These are phyloP conservation scores for Drosophila nebulosa DNA, from an alignment of 1,140 invertebrate genomes.

Conservation along the genomic window DNA sequence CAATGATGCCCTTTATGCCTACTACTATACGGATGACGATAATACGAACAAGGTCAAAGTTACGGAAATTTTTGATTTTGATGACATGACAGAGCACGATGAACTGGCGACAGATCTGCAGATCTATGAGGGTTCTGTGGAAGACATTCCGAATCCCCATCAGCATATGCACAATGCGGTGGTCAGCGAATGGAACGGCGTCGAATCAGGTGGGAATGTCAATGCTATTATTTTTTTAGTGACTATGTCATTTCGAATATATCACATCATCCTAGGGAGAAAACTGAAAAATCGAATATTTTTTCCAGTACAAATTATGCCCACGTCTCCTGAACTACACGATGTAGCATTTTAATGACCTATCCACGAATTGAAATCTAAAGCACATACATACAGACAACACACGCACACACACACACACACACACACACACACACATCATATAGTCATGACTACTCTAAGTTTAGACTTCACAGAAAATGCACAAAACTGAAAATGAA, in stretches of 20 bases:
- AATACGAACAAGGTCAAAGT: slow-evolving; percentile 91
- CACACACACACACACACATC: slow-evolving; percentile 5
- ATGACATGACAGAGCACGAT: slow-evolving; percentile 88
- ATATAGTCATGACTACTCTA: slow-evolving; percentile 12
- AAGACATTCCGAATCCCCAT: slow-evolving; percentile 59
- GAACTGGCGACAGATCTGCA: slow-evolving; percentile 66
- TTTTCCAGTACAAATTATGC: slow-evolving; percentile 73
- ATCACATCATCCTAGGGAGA: slow-evolving; percentile 18
- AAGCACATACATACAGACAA: slow-evolving; percentile 5
- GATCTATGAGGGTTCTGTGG: slow-evolving; percentile 58
- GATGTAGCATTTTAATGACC: slow-evolving; percentile 61
- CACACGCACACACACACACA: slow-evolving; percentile 5
- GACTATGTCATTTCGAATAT: background rate
- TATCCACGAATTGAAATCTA: slow-evolving; percentile 6
- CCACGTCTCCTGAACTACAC: slow-evolving; percentile 59
- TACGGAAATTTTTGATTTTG: slow-evolving; percentile 88
- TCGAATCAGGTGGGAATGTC: slow-evolving; percentile 67
- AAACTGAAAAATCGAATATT: slow-evolving; percentile 29
- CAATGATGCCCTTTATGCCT: slow-evolving; percentile 93
- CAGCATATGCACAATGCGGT: slow-evolving; percentile 62
- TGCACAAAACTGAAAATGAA: slow-evolving; percentile 12
- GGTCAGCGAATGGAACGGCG: slow-evolving; percentile 78
- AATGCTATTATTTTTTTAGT: background rate
- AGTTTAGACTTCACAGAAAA: slow-evolving; percentile 20
- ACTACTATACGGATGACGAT: slow-evolving; percentile 93